phyloP scores from a whole-genome alignment of 2,888 invertebrate genomes.

The Acrobasis repandana region DNA sequence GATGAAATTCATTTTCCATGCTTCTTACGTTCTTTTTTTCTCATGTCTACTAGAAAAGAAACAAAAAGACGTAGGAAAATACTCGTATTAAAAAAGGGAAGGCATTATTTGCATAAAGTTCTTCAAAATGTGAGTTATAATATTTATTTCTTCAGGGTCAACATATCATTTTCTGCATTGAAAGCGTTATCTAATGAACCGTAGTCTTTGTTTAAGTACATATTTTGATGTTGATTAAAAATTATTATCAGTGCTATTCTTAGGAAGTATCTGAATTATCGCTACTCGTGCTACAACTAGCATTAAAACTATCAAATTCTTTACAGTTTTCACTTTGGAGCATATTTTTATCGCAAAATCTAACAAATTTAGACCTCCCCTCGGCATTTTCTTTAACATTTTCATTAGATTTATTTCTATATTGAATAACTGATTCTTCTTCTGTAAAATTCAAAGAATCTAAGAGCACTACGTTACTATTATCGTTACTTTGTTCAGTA shows the following conservation, averaged over 20 bases:
- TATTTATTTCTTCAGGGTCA: too few relatives aligned
- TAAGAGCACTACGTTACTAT: constrained; percentile 58
- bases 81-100: too few relatives aligned
- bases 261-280: constrained; percentile 57
- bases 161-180: constrained; percentile 53
- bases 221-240: constrained; percentile 57
- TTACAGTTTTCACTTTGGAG: constrained; percentile 73
- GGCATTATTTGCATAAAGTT: too few relatives aligned
- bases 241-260: constrained; percentile 53
- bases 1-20: too few relatives aligned
- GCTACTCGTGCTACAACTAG: constrained; percentile 59
- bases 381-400: constrained; percentile 47
- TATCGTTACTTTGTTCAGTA: constrained; percentile 47
- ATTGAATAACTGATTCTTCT: constrained; percentile 58
- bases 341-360: constrained; percentile 73
- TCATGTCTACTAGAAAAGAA: too few relatives aligned
- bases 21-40: too few relatives aligned
- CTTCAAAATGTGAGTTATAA: too few relatives aligned
- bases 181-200: constrained; percentile 62
- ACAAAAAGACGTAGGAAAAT: too few relatives aligned
- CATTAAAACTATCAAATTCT: constrained; percentile 73
- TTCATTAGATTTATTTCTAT: constrained; percentile 52
- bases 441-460: constrained; percentile 68
- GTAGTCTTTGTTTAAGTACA: constrained; percentile 63
- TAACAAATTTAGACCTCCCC: constrained; percentile 55